Base-by-base conservation (phyloP, 2,888 invertebrate species). In the Pandemis heparana region DNA sequence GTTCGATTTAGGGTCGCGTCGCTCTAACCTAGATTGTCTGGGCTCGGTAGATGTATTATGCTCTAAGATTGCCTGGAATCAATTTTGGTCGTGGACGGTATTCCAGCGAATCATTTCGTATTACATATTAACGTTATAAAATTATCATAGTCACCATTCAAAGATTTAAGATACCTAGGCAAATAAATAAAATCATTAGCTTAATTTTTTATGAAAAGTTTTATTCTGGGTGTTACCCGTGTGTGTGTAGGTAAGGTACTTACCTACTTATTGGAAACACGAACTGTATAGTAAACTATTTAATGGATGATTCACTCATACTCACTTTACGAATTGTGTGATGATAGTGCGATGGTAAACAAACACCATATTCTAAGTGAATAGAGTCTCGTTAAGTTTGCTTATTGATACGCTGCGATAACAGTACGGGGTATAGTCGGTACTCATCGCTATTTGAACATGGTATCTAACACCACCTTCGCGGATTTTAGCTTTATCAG, bases 21-120 rank as follows among this genome's bases (percentile, higher is more conserved):
- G 93, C 92, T 93, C 92, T 93, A 93, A 92, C 93, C 93, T 86
- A 93, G 92, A 92, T 93, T 89, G 89, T 85, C 86, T 84, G 85
- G 80, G 84, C 87, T 87, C 84, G 81, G 87, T 86, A 87, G 82
- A 88, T 86, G 90, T 89, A 88, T 88, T 88, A 89, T 87, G 80
- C 71, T 71, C 70, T 75, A 68, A 65, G 69, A 72, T 73, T 66
- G 70, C 66, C 75, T 71, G 68, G 77, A 75, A 75, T 65, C 65
- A 59, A 72, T 63, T 73, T 73, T 51, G 43, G 68, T 46, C 65
- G 60, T 53, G 61, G 46, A 65, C 69, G 51, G 39, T 43, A 70
- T 74, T 51, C 12, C 23, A 16, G 39, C 64, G 23, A 18, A 53
- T 53, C 18, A 53, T 56, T 53, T 56, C 12, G 12, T 56, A 18